Base-by-base conservation (phyloP, 2,113 vertebrate species). In the Harpagus bidentatus region DNA sequence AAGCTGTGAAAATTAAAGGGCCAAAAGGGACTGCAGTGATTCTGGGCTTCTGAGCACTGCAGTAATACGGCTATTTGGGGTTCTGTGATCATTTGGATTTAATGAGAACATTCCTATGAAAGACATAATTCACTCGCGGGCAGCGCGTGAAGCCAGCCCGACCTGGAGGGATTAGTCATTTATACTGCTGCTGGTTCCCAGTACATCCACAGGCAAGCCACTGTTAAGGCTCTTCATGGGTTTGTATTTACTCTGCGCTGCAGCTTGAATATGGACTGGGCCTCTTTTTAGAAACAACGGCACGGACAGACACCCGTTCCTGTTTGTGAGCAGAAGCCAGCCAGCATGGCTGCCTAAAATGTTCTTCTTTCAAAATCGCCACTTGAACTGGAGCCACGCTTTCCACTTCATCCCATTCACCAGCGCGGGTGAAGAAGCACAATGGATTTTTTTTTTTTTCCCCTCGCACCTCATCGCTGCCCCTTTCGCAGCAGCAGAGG, bases 31-130 rank as follows among this genome's bases (percentile, higher is more conserved):
- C 17, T 72, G 29, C 48, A 82, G 47, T 43, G 50, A 48, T 50
- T 81, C 18, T 8, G 7, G 50, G 16, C 38, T 92, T 63, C 5
- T 3, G 86, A 25, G 29, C 58, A 20, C 7, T 32, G 26, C 76
- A 92, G 38, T 67, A 84, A 67, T 48, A 34, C 1, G 0, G 29
- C 58, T 81, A 28, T 86, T 86, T 93, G 55, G 26, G 28, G 20
- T 90, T 86, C 47, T 79, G 67, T 78, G 77, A 88, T 86, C 7
- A 32, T 86, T 90, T 58, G 43, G n/a, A 86, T 92, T 96, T 96
- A 93, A 88, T 84, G 42, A 96, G 91, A 89, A 74, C 19, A 6
- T 86, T 88, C 69, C 66, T 74, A 52, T 95, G 96, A 95, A 96
- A 95, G 95, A 74, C 80, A 88, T 38, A 93, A 82, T 95, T 97